Conservation (phyloP, 2,888 invertebrate genomes). For the Agrilus biguttatus region DNA sequence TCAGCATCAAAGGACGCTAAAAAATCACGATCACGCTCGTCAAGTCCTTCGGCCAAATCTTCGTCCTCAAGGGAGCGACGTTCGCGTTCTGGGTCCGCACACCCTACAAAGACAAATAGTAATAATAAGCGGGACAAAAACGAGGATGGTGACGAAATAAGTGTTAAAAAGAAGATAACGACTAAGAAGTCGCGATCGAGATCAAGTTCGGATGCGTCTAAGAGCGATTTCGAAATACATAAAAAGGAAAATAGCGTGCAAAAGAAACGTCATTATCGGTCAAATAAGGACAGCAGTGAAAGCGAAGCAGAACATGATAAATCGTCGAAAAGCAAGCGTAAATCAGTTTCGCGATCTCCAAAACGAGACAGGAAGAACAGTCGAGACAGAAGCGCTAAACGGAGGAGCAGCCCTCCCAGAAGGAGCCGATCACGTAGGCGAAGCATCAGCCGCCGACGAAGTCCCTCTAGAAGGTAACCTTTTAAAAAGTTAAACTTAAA, state of each 20-base stretch:
- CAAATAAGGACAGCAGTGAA: constrained; percentile 67
- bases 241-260: constrained; percentile 71
- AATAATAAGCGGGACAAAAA: constrained; percentile 6
- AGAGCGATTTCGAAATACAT: constrained; percentile 50
- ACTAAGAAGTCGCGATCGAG: constrained; percentile 10
- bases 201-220: constrained; percentile 15
- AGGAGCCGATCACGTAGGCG: constrained; percentile 17
- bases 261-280: constrained; percentile 78
- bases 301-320: constrained; percentile 38
- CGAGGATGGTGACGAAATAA: too few species aligned
- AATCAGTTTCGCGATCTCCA: constrained; percentile 21
- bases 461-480: constrained; percentile 24
- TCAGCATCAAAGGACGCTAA: constrained; percentile 1
- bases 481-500: background rate
- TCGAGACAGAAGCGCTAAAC: constrained; percentile 36
- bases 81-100: constrained; percentile 11
- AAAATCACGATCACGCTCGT: constrained; percentile 16
- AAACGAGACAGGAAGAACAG: constrained; percentile 19
- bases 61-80: constrained; percentile 13
- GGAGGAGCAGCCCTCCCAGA: constrained; percentile 27
- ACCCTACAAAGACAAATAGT: constrained; percentile 8
- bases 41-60: constrained; percentile 16
- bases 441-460: constrained; percentile 26
- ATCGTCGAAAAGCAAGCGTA: constrained; percentile 17
- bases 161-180: constrained; percentile 27